Evolutionary conservation across 2,113 vertebrate genomes (phyloP), one percentile per base, ranked within the genome.

Genomic region (Quiscalus mexicanus): DNA sequence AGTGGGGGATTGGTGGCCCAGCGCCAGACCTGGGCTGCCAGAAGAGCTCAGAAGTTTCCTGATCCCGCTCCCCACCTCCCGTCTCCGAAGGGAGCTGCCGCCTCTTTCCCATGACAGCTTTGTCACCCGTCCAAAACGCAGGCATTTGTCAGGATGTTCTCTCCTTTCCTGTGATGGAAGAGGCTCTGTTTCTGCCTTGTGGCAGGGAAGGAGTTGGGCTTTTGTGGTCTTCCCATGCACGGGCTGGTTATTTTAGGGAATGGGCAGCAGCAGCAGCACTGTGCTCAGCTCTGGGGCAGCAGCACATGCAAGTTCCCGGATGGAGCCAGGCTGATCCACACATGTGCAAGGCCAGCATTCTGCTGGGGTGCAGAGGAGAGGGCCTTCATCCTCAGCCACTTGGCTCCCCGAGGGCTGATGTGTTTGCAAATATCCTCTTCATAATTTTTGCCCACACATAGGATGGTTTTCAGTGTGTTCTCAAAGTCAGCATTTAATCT

Each of bases 111-210:
- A 93, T 97, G 96, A 96, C 95, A 97, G 96, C 94, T 93, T 95
- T 97, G 96, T 96, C 96, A 97, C 89, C 89, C 94, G 35, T 96
- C 96, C 96, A 97, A 96, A 95, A 95, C 56, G 2, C 95, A 95
- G 95, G 95, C 96, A 96, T 95, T 96, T 96, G 96, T 97, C 96
- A 96, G 96, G 96, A 97, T 96, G 96, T 97, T 96, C 95, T 96
- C 94, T 97, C 92, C 86, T 96, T 97, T 97, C 94, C 96, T 96
- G 95, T 77, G 90, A 96, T 90, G 95, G 96, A 93, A 96, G 89
- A 95, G 80, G 71, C 94, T 95, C 94, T 3, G 9, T 89, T 93
- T 92, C 91, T 95, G 91, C 86, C 92, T 92, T 70, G 93, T 55
- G 56, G 84, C 1, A 1, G 73, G 86, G 86, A 95, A 97, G 39